Evolutionary conservation across 2,888 invertebrate genomes (phyloP).

Genomic region (Lasioglossum malachurum): DNA sequence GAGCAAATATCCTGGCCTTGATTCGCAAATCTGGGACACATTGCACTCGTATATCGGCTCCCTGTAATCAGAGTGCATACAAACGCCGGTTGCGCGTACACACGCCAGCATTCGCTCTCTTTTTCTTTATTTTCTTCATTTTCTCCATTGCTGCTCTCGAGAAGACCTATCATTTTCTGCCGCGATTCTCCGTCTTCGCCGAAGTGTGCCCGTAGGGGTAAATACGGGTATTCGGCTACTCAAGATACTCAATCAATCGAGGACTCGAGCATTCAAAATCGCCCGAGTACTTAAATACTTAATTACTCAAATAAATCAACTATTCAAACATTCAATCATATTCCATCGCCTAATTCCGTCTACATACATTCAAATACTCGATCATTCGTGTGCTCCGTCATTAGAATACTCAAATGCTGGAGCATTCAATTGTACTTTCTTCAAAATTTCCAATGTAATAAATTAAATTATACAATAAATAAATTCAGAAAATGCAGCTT

Average conservation of each 20-base stretch:
- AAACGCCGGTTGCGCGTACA: conserved; percentile 30
- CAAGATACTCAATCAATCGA: not conserved
- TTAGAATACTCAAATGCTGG: too few species aligned
- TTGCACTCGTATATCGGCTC: conserved; percentile 32
- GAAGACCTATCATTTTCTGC: not conserved
- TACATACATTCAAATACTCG: too few species aligned
- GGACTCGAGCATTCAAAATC: not conserved
- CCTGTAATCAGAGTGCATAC: conserved; percentile 41
- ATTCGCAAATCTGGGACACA: conserved; percentile 64
- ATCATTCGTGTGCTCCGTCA: too few species aligned
- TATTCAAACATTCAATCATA: too few species aligned
- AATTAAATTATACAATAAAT: too few species aligned
- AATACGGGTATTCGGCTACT: not conserved
- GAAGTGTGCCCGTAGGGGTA: not conserved
- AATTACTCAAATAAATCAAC: not conserved
- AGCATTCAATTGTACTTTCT: too few species aligned
- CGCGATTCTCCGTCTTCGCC: not conserved
- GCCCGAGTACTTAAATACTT: not conserved
- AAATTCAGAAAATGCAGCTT: too few species aligned
- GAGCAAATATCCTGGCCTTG: conserved; percentile 62
- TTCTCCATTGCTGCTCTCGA: not conserved
- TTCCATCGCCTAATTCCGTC: too few species aligned
- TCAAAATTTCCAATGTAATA: too few species aligned
- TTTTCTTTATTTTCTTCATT: not conserved
- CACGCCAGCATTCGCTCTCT: not conserved